Conservation (phyloP, 2,797 vertebrate species). For the Acanthis flammea region DNA sequence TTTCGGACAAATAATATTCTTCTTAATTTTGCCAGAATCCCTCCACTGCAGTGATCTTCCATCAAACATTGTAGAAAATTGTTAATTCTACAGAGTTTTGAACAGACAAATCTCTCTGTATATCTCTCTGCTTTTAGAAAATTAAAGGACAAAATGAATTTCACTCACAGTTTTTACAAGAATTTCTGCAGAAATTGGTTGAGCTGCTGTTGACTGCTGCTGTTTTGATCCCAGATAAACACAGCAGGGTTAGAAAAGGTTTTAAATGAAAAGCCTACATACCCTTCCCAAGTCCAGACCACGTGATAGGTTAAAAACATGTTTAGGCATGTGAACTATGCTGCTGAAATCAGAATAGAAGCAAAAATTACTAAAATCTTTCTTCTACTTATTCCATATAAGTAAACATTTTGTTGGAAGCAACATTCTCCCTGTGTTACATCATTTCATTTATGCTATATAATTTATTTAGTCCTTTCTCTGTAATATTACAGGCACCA, state of each 20-base stretch:
- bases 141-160: background rate
- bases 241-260: background rate
- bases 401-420: constrained; percentile 46
- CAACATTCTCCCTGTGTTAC: background rate
- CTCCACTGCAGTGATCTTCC: background rate
- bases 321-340: background rate
- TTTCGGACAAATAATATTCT: background rate
- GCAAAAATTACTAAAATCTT: constrained; percentile 30
- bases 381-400: constrained; percentile 37
- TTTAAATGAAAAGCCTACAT: background rate
- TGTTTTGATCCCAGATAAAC: background rate
- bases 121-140: background rate
- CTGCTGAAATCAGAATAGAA: constrained; percentile 39
- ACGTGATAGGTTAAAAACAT: background rate
- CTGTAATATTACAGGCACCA: background rate
- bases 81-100: background rate
- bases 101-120: background rate
- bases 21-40: background rate
- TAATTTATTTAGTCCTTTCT: constrained; percentile 22
- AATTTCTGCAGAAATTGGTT: background rate
- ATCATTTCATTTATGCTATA: constrained; percentile 37
- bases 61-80: background rate
- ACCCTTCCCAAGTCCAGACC: background rate
- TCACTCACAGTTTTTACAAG: background rate
- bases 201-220: background rate